Base-by-base conservation (phyloP, 2,888 invertebrate genomes). In the Cyaniris semiargus region DNA sequence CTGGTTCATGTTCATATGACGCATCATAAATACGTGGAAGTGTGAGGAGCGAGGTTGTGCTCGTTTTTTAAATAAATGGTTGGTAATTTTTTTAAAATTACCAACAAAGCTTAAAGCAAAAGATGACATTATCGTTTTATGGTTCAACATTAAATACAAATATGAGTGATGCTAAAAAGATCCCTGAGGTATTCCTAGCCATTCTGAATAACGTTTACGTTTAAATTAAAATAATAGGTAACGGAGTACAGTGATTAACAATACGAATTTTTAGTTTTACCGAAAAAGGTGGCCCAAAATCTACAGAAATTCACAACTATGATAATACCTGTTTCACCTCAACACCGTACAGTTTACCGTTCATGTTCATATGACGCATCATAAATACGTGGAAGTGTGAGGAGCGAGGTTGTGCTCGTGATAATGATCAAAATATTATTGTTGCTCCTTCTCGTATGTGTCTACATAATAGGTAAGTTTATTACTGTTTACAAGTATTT, bases 321-420 rank as follows among this genome's bases (percentile, higher is more conserved):
- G 10, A 44, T 44, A 44, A 13, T 58, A 58, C 21, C 58, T 58
- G 58, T 58, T 58, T 10, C 58, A n/a, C 7, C 8, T 21, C 58
- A 21, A 10, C 58, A 58, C 44, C n/a, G 18, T 21, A 21, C 58
- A 58, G 58, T 21, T 58, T 58, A 21, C 21, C 10, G 3, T 21
- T 21, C 21, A 7, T 10, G 21, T 58, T 38, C n/a, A 56, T 21
- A 58, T n/a, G n/a, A n/a, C 58, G 58, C 21, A 58, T 58, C 58
- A 58, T 58, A 58, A 21, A 58, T n/a, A 58, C 58, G 21, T 58
- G 58, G 21, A 21, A 58, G 58, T 58, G 58, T 58, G n/a, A n/a
- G 8, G 58, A 21, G n/a, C 21, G 58, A 8, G 21, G 21, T 58
- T 21, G 58, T 58, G 58, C 21, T 58, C 58, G 21, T 21, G 1